Conservation (phyloP, 2,797 vertebrate genomes). For the Calcarius lapponicus region DNA sequence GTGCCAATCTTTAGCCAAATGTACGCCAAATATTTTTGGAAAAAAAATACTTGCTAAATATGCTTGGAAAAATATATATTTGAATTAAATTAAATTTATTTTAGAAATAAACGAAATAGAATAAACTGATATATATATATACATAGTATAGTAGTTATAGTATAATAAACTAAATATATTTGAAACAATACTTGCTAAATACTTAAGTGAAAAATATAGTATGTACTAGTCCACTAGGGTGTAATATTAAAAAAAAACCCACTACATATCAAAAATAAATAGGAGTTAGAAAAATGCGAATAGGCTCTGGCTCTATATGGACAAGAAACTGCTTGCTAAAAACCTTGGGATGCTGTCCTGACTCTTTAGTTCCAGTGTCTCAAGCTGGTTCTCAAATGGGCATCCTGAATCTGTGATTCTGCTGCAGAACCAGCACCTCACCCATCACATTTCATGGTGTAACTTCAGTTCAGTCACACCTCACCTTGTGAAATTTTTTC, state of each 20-base stretch:
- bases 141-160: no score
- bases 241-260: no score
- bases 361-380: neutral
- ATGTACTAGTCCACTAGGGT: accelerated
- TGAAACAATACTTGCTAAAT: neutral
- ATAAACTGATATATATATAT: no score
- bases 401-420: neutral
- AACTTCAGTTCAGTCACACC: neutral
- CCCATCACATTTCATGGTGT: accelerated
- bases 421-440: neutral
- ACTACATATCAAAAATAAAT: neutral
- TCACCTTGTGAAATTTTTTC: accelerated
- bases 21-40: neutral
- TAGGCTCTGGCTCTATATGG: accelerated
- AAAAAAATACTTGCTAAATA: neutral
- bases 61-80: neutral
- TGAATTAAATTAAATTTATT: no score
- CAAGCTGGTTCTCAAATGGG: neutral
- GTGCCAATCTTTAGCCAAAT: neutral
- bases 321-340: neutral
- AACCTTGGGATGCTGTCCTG: neutral
- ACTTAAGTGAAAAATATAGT: neutral
- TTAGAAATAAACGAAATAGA: no score
- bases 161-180: neutral
- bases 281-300: neutral